Evolutionary conservation across 2,113 vertebrate genomes (phyloP).

Genomic region (Hypomesus transpacificus): DNA sequence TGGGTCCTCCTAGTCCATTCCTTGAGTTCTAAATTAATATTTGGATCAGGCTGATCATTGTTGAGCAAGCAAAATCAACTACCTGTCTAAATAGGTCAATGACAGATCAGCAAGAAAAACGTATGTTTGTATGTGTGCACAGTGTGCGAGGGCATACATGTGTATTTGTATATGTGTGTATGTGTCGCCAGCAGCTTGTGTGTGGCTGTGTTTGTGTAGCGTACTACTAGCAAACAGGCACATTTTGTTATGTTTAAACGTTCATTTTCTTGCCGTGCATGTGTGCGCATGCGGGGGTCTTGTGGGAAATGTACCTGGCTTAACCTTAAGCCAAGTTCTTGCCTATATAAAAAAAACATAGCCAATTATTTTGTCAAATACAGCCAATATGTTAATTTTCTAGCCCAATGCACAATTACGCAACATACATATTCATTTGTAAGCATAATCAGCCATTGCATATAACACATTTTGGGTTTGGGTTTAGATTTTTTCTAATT

Average conservation of each 20-base stretch:
- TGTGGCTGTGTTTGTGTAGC: too few relatives aligned
- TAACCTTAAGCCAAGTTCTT: too few relatives aligned
- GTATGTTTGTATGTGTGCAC: not conserved
- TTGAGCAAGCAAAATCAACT: conserved; percentile 59
- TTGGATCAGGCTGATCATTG: conserved; percentile 46
- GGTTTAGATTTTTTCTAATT: not conserved
- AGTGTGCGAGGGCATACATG: conserved; percentile 1
- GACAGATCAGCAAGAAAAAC: conserved; percentile 42
- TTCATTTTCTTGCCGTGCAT: not conserved
- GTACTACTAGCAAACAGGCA: too few relatives aligned
- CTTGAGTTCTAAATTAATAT: conserved; percentile 35
- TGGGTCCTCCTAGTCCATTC: too few relatives aligned
- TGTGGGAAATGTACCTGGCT: too few relatives aligned
- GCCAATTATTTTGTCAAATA: not conserved
- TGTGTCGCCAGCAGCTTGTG: not conserved
- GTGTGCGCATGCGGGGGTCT: too few relatives aligned
- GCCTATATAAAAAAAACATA: too few relatives aligned
- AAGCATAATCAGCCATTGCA: too few relatives aligned
- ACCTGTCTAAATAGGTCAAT: conserved; percentile 61
- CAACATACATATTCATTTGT: too few relatives aligned
- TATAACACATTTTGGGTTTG: not conserved
- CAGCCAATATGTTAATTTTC: not conserved
- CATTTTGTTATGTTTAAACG: not conserved
- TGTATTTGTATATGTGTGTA: not conserved
- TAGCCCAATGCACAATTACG: too few relatives aligned